Base-by-base conservation (phyloP, 2,113 vertebrate species). In the Mesitornis unicolor region DNA sequence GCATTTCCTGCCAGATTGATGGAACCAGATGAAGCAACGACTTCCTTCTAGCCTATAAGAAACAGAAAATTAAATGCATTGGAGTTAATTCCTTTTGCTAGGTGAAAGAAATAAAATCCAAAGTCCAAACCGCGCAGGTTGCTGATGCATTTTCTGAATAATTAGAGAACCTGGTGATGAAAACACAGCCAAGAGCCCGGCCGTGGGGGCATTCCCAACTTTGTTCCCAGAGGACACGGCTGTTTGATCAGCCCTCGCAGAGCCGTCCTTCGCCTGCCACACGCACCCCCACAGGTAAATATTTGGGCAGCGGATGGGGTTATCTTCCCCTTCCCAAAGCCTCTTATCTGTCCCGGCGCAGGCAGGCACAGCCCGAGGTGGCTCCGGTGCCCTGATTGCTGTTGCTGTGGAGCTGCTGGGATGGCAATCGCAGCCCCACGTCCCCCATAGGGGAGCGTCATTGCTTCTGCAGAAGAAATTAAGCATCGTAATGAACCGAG, bases 381-480 rank as follows among this genome's bases (percentile, higher is more conserved):
- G 47, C 47, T 48, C 47, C 47, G n/a, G n/a, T n/a, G 2, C 6
- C n/a, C 48, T 5, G 1, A 38, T 19, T 40, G 54, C 65, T 10
- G 6, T 61, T 84, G n/a, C n/a, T n/a, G n/a, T n/a, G 5, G 91
- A 40, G 91, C 79, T 18, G 63, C 22, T 21, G 86, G 75, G 31
- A 19, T 22, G 4, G 43, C 82, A 87, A 4, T 3, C 25, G 31
- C 84, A 40, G 22, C 35, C 84, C 12, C 2, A 35, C 13, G 0
- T 43, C 91, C 83, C 75, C 47, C 25, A 0, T 20, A 51, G n/a
- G n/a, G n/a, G 74, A 45, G 78, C 7, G 19, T 56, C 88, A 96
- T 93, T 92, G 83, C 79, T 85, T 75, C 86, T 73, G 91, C 78
- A 82, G 83, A 35, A 82, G 78, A 82, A 95, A 93, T 93, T 82